Percentiles rank a stretch among this genome's conserved stretches.
Evolutionary conservation across 2,113 vertebrate genomes (phyloP).

Genomic region (Plestiodon gilberti): DNA sequence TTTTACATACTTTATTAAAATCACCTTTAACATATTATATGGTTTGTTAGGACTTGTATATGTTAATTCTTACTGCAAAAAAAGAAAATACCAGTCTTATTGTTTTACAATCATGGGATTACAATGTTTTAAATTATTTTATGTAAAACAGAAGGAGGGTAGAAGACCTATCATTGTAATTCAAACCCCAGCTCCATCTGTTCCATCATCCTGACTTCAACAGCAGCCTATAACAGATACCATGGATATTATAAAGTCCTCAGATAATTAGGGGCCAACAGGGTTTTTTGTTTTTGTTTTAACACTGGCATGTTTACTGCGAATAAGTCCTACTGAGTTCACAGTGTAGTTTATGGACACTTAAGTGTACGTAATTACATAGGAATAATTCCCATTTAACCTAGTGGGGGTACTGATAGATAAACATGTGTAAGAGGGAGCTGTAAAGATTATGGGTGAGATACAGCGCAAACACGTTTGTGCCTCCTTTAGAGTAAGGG

Average conservation of each 20-base stretch:
- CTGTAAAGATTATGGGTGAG: not conserved
- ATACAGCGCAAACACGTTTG: too few relatives aligned
- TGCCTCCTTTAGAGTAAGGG: too few relatives aligned
- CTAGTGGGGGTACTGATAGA: not conserved
- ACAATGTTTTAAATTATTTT: not conserved
- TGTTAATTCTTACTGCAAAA: not conserved
- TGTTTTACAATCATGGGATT: conserved; percentile 21
- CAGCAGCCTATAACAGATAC: not conserved
- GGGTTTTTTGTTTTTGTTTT: not conserved
- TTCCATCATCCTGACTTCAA: not conserved
- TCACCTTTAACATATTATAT: not conserved
- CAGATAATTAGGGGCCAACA: not conserved
- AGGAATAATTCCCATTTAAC: not conserved
- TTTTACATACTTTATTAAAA: conserved; percentile 21
- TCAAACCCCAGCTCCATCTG: not conserved
- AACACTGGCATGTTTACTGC: not conserved
- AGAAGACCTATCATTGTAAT: not conserved
- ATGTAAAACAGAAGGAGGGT: not conserved
- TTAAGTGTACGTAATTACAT: not conserved
- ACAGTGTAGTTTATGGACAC: not conserved
- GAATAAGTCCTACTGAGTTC: not conserved
- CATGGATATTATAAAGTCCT: not conserved
- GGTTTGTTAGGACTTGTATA: not conserved
- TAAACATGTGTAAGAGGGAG: not conserved
- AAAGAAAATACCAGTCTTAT: not conserved